phyloP scores from a whole-genome alignment of 2,113 vertebrate species.

The Myotis brandtii region DNA sequence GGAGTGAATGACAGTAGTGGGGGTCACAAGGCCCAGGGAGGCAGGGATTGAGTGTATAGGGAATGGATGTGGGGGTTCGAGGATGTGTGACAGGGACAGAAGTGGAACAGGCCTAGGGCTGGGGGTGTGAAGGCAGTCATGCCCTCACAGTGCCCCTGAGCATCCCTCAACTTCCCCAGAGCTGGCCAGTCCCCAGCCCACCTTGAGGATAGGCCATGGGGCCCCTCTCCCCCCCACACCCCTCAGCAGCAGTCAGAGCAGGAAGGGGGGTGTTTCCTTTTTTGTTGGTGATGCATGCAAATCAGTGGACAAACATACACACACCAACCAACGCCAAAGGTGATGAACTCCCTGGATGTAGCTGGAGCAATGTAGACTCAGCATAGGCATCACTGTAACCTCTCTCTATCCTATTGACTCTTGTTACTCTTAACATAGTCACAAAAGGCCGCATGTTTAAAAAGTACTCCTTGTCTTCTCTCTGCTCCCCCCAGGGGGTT shows the following conservation, averaged over 20 bases:
- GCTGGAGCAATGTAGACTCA: neutral
- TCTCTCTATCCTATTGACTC: neutral
- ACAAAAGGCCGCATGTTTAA: constrained; percentile 42
- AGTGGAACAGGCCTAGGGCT: neutral
- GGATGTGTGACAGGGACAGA: constrained; percentile 60
- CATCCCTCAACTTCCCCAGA: neutral
- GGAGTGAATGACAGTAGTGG: neutral
- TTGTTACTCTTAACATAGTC: neutral
- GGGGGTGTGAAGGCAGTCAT: neutral
- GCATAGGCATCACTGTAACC: neutral
- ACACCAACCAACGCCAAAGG: constrained; percentile 67
- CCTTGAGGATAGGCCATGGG: neutral
- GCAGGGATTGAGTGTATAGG: neutral
- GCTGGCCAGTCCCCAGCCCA: constrained; percentile 20
- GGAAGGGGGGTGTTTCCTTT: constrained; percentile 37
- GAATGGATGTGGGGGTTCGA: neutral
- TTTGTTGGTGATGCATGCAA: constrained; percentile 75
- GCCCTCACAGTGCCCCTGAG: neutral
- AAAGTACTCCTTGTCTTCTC: neutral
- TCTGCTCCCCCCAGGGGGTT: neutral
- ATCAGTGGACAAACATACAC: constrained; percentile 33
- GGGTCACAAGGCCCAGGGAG: neutral
- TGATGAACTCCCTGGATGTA: constrained; percentile 10
- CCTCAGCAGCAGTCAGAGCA: neutral
- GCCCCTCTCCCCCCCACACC: neutral